Evolutionary conservation across 2,888 invertebrate genomes (phyloP).

Genomic region (Lasioglossum villosulum): DNA sequence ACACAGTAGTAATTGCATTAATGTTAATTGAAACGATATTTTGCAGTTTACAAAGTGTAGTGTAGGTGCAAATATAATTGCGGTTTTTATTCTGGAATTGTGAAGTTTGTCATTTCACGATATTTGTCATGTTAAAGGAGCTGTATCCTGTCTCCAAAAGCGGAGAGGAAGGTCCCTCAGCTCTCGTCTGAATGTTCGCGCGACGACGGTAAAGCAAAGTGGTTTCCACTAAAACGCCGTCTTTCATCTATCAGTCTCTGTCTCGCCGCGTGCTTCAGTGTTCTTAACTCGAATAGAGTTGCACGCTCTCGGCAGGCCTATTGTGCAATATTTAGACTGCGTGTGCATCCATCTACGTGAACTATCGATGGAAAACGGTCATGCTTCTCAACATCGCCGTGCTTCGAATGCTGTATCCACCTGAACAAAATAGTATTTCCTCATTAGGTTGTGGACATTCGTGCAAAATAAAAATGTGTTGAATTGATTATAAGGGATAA

Average conservation of each 20-base stretch:
- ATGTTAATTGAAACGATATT: no score
- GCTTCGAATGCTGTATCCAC: background rate
- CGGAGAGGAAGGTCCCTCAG: background rate
- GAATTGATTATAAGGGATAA: background rate
- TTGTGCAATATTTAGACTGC: conserved; percentile 37
- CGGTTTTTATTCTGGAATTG: background rate
- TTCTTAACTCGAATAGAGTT: conserved; percentile 61
- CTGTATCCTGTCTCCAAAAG: conserved; percentile 9
- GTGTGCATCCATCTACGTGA: conserved; percentile 13
- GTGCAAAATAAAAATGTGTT: background rate
- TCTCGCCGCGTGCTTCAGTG: conserved; percentile 27
- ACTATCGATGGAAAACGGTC: conserved; percentile 13
- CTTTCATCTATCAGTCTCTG: conserved; percentile 45
- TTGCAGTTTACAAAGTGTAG: background rate
- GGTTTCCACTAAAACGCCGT: conserved; percentile 49
- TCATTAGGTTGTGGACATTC: background rate
- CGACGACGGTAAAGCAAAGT: conserved; percentile 51
- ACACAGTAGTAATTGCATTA: background rate
- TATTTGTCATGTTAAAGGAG: conserved; percentile 43
- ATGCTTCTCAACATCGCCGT: conserved; percentile 1
- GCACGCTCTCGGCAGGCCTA: conserved; percentile 35
- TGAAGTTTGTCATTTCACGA: conserved; percentile 23
- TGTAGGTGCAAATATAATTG: background rate
- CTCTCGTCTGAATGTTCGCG: conserved; percentile 40
- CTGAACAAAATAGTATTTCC: background rate